Evolutionary conservation across 2,888 invertebrate species (phyloP), one percentile per base, ranked within the genome.

Genomic region (Bhutanitis thaidina): DNA sequence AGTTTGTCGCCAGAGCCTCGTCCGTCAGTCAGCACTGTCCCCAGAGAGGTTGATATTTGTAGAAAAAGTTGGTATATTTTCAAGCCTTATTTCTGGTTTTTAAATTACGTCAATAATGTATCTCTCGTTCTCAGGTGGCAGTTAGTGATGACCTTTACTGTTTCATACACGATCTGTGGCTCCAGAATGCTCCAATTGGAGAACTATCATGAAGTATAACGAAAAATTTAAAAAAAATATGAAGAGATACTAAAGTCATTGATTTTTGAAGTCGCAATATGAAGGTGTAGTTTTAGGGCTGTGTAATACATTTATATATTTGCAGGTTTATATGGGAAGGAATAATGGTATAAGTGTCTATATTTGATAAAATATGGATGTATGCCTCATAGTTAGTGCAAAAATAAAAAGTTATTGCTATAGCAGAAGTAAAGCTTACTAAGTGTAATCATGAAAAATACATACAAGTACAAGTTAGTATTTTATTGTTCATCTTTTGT

Each of bases 141-240:
- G 98, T 99, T 3, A 97, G 97, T 67, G 97, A 97, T 80, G 92
- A 94, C 61, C 91, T 99, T 48, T 99, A 98, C 90, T 94, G 92
- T 64, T 99, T 97, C 77, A 96, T 99, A 61, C 98, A 99, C 73
- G 95, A 97, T 69, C 87, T 98, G 74, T 99, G 99, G 99, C 92
- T 99, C 34, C 94, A 97, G 76, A 98, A 97, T 82, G 98, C 98
- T 20, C 99, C 99, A 0, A 98, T 99, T 65, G 98, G 98, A 43
- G 98, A 98, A 81, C 91, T 99, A 25, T 97, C 95, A 77, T 97
- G 94, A 95, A 73, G 73, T 54, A 56, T 53, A 37, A 40, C 45
- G 43, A 49, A 43, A 7, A 40, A 32, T 36, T 20, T 14, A 40
- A 32, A 43, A 36, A 30, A n/a, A 10, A 27, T 36, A 39, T 32